These are phyloP conservation scores for Notarius lentiginosus DNA, from an alignment of 2,113 vertebrate genomes.

Conservation along the genomic window DNA sequence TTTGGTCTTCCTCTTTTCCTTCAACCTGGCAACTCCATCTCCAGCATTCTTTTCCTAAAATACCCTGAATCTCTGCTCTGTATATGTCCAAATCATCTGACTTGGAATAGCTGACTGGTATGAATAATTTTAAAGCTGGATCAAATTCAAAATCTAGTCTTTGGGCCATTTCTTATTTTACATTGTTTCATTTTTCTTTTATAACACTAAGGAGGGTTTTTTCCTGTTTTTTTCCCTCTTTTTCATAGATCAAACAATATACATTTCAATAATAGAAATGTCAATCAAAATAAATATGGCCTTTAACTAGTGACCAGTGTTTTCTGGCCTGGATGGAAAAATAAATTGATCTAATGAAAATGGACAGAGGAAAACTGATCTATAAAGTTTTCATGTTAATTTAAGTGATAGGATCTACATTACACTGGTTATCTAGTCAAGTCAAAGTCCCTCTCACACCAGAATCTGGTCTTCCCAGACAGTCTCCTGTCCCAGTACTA, in stretches of 20 bases:
- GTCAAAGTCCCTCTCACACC: no score
- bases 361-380: background rate
- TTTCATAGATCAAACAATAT: background rate
- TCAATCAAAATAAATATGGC: background rate
- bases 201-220: background rate
- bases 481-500: no score
- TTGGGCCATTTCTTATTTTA: background rate
- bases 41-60: no score
- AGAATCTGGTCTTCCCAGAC: no score
- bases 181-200: background rate
- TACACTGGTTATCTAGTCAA: background rate
- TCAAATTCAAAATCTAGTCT: background rate
- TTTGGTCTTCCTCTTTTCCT: no score
- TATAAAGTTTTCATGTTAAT: background rate
- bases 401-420: background rate
- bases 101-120: background rate
- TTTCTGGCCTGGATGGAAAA: background rate
- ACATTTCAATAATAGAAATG: constrained; percentile 3
- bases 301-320: background rate
- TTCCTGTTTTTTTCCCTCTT: background rate
- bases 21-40: no score
- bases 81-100: no score
- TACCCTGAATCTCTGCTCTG: no score
- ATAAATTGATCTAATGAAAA: background rate
- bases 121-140: background rate